Percentiles rank a stretch among this genome's conserved stretches.
These are phyloP conservation scores for Nothobranchius kuhntae DNA, from an alignment of 2,113 vertebrate species.

Conservation along the genomic window DNA sequence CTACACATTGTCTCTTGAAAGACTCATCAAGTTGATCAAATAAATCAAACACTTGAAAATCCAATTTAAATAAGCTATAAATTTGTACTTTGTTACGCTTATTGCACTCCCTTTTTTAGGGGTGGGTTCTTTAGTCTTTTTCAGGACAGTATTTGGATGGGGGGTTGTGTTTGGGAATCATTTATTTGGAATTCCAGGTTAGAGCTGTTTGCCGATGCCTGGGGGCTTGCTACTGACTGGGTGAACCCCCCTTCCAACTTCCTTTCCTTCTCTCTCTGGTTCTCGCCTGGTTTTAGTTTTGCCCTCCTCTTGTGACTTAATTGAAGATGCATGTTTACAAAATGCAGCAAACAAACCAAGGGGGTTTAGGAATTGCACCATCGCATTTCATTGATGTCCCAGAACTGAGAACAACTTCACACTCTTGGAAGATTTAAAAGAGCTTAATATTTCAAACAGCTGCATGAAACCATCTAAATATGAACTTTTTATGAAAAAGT, in stretches of 20 bases:
- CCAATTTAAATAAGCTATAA: constrained; percentile 14
- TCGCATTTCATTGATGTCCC: too few relatives aligned
- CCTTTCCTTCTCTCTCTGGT: neutral
- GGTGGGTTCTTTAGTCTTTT: neutral
- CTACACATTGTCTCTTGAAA: too few relatives aligned
- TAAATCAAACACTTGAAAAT: constrained; percentile 5
- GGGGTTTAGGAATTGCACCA: too few relatives aligned
- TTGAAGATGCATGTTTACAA: neutral
- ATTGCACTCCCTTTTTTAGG: neutral
- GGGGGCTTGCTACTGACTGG: constrained; percentile 32
- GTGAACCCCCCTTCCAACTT: constrained; percentile 33
- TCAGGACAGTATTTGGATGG: constrained; percentile 1
- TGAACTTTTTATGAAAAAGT: neutral
- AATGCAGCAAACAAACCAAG: too few relatives aligned
- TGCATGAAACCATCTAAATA: neutral
- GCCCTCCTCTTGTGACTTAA: constrained; percentile 12
- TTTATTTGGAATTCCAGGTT: constrained; percentile 73
- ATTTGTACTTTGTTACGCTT: constrained; percentile 21
- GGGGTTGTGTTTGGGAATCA: constrained; percentile 43
- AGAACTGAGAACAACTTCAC: too few relatives aligned
- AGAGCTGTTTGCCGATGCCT: constrained; percentile 42
- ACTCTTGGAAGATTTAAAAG: neutral
- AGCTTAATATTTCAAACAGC: neutral
- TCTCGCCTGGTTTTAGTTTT: constrained; percentile 16
- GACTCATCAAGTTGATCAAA: constrained; percentile 23